Evolutionary conservation across 2,797 vertebrate species (phyloP).

Genomic region (Micropoecilia bifurca): DNA sequence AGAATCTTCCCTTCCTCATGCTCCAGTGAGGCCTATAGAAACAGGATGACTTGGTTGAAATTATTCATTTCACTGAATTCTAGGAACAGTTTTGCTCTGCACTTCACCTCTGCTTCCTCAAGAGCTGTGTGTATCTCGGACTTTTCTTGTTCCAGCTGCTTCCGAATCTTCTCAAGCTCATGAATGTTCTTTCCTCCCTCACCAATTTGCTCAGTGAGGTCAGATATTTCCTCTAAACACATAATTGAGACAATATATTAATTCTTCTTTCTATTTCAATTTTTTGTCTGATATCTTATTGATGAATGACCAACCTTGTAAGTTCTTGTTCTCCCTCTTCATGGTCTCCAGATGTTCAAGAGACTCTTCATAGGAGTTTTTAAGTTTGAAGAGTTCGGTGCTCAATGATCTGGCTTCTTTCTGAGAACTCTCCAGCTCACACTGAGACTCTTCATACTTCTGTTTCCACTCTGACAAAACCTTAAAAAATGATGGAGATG

Average conservation of each 20-base stretch:
- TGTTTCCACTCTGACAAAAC: conserved; percentile 25
- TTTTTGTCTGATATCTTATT: background rate
- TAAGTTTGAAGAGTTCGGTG: conserved; percentile 84
- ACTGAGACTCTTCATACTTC: conserved; percentile 20
- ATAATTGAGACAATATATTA: background rate
- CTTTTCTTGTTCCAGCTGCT: conserved; percentile 86
- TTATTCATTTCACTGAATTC: too few relatives aligned
- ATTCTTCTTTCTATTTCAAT: rapidly evolving
- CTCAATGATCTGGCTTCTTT: conserved; percentile 79
- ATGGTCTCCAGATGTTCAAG: conserved; percentile 82
- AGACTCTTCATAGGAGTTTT: conserved; percentile 82
- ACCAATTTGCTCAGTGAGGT: conserved; percentile 86
- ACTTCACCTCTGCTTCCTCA: conserved; percentile 83
- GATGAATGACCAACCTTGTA: conserved; percentile 61
- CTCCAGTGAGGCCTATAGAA: conserved; percentile 75
- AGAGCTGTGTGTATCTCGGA: conserved; percentile 79
- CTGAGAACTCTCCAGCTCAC: conserved; percentile 74
- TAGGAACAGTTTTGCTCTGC: conserved; percentile 2
- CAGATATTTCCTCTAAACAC: conserved; percentile 83
- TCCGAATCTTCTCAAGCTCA: conserved; percentile 86
- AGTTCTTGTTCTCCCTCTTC: conserved; percentile 90
- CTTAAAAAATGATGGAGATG: background rate
- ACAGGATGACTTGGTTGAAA: background rate
- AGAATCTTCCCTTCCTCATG: conserved; percentile 90
- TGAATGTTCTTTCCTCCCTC: conserved; percentile 83